Base-by-base conservation (phyloP, 2,888 invertebrate species). In the Aphodius granarius region DNA sequence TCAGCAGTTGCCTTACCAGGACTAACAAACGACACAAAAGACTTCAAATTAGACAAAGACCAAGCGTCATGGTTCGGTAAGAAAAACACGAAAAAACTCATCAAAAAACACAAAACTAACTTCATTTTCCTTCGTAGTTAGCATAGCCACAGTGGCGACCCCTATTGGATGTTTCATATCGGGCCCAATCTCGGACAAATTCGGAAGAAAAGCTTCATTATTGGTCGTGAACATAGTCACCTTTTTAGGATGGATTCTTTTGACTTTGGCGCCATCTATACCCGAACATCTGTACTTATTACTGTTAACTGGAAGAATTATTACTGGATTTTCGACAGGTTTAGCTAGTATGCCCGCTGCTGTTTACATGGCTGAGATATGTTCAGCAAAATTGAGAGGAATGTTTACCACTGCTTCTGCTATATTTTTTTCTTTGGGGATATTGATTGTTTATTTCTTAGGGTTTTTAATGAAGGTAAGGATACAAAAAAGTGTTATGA, bases 1-100 rank as follows among this genome's bases (percentile, higher is more conserved):
- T 90, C 90, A 16, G 90, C 90, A 0, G 87, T 91, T 0, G 88
- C 89, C 0, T 81, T 91, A 19, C 89, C 89, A 18, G 84, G 87
- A 13, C 81, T 90, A 63, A 83, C 80, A 68, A 81, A 84, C 3
- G 77, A 81, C 4, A 75, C 78, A 0, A 85, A 85, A 43, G 84
- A 84, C 15, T 78, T 88, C 16, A 80, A 82, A 71, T 83, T 90
- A 16, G 83, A 83, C 71, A 81, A 78, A 3, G 79, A 82, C 63
- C 86, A 90, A 83, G 87, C 88, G 0, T 90, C 90, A 18, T 91
- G 91, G 91, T 89, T 91, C 82, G 90, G 91, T 91, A 84, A 84
- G 86, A 83, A 20, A 2, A 63, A 5, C 2, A 13, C 15, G 21
- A 15, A 72, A n/a, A 15, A 72, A 72, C n/a, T 63, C 22, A 13